phyloP scores from a whole-genome alignment of 2,888 invertebrate genomes.

The Steinernema carpocapsae region DNA sequence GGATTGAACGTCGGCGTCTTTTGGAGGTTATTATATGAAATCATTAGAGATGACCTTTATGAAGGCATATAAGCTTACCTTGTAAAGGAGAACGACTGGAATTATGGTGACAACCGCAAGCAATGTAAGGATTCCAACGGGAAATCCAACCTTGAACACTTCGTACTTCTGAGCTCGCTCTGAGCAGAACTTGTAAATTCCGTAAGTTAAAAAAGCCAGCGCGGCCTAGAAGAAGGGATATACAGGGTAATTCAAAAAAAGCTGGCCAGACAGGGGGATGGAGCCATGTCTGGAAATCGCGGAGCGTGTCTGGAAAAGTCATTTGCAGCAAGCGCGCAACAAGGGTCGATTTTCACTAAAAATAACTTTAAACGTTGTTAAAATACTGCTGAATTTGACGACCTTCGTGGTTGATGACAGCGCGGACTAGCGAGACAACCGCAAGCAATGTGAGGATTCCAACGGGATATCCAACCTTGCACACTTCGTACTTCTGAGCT shows the following conservation, averaged over 20 bases:
- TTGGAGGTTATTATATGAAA: neutral
- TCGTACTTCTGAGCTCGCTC: neutral
- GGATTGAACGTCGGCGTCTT: neutral
- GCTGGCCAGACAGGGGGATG: too few relatives aligned
- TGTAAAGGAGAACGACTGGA: conserved; percentile 1
- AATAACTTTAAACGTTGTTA: too few relatives aligned
- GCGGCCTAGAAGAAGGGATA: neutral
- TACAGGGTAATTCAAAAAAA: too few relatives aligned
- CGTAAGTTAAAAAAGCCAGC: neutral
- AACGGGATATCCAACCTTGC: neutral
- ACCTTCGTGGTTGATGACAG: neutral
- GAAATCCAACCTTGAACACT: neutral
- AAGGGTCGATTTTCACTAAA: too few relatives aligned
- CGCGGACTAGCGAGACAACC: neutral
- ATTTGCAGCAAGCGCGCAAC: too few relatives aligned
- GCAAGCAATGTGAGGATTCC: neutral
- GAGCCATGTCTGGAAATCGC: too few relatives aligned
- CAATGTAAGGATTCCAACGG: neutral
- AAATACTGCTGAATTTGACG: too few relatives aligned
- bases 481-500: neutral
- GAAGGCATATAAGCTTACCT: neutral
- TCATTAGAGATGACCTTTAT: too few relatives aligned
- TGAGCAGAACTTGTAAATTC: neutral
- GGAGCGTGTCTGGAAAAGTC: too few relatives aligned
- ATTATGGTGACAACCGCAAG: neutral